Percentiles rank a stretch among this genome's conserved stretches.
Evolutionary conservation across 1,140 invertebrate genomes (phyloP).

Genomic region (Mamestra configurata): DNA sequence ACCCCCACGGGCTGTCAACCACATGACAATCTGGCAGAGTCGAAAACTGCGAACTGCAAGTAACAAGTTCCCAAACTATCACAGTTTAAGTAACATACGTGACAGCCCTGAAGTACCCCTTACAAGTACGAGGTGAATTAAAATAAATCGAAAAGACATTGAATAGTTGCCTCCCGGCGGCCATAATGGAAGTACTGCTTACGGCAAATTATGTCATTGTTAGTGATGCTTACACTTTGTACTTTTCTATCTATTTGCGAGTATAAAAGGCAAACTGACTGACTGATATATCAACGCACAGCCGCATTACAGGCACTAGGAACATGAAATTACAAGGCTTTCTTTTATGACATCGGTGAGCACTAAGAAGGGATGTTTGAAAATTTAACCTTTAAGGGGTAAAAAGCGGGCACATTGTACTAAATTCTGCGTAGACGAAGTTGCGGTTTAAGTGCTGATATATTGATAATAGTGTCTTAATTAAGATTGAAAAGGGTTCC

Average conservation of each 20-base stretch:
- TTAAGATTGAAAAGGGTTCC: too few relatives aligned
- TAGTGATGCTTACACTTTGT: neutral
- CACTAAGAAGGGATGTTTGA: too few relatives aligned
- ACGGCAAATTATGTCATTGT: constrained; percentile 12
- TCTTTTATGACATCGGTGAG: too few relatives aligned
- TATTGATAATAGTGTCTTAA: too few relatives aligned
- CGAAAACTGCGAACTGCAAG: constrained; percentile 7
- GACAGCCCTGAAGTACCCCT: constrained; percentile 16
- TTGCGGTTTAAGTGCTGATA: too few relatives aligned
- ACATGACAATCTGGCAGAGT: neutral
- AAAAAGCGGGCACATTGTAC: too few relatives aligned
- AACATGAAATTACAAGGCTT: too few relatives aligned
- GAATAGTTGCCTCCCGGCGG: constrained; percentile 51
- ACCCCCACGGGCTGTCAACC: neutral
- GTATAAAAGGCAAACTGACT: too few relatives aligned
- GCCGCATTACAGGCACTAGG: too few relatives aligned
- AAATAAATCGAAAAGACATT: constrained; percentile 56
- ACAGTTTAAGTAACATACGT: neutral
- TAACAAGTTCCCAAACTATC: neutral
- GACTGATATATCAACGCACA: too few relatives aligned
- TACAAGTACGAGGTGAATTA: constrained; percentile 52
- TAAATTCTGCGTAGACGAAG: too few relatives aligned
- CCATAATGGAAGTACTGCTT: neutral
- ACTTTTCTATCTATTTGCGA: neutral
- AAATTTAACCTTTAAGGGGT: too few relatives aligned